Conservation (phyloP, 2,888 invertebrate species). For the Lepidocyrtoides sp. region DNA sequence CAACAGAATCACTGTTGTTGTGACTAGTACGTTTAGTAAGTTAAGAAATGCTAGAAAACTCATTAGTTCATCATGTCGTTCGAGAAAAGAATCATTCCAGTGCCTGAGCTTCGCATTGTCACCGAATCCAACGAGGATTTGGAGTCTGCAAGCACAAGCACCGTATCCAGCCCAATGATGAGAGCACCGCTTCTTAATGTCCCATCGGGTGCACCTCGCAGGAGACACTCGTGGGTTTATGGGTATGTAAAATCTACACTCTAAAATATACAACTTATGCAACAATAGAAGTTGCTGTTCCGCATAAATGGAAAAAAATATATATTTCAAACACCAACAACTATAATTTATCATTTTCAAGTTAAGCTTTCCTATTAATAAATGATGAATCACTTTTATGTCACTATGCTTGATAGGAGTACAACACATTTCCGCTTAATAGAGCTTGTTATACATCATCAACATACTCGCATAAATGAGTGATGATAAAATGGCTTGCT, state of each 20-base stretch:
- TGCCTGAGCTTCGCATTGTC: conserved; percentile 79
- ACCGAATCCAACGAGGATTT: conserved; percentile 80
- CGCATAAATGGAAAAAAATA: too few species aligned
- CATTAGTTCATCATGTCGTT: conserved; percentile 67
- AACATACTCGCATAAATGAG: too few species aligned
- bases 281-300: too few species aligned
- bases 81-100: conserved; percentile 80
- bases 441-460: neutral
- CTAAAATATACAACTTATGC: neutral
- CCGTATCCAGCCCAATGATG: conserved; percentile 78
- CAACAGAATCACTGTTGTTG: conserved; percentile 37
- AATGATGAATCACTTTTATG: conserved; percentile 24
- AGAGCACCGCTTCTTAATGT: conserved; percentile 78
- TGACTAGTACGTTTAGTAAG: neutral
- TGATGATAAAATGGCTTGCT: neutral
- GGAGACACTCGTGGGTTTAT: conserved; percentile 82
- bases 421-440: neutral
- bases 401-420: neutral
- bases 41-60: conserved; percentile 60
- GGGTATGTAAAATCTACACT: conserved; percentile 63
- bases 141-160: conserved; percentile 78
- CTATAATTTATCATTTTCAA: conserved; percentile 30
- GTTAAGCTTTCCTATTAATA: neutral
- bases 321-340: too few species aligned
- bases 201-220: conserved; percentile 65